Evolutionary conservation across 37 sponge, comb jelly and placozoan genomes (phyloP), one percentile per base, ranked within the genome.

Genomic region (Halisarca cf. caerulea): DNA sequence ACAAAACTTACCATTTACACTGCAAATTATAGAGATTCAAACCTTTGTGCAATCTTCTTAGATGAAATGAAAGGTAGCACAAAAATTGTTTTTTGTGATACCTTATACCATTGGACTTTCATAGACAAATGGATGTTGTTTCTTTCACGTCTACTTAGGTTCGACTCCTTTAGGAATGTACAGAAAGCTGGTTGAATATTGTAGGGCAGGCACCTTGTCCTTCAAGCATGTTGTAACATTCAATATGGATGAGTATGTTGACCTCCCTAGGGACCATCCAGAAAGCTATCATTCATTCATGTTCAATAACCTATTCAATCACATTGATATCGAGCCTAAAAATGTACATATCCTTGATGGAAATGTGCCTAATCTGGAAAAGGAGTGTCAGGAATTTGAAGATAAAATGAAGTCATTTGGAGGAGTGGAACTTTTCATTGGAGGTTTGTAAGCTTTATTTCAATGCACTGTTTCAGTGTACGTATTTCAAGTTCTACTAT

Each of bases 201-300:
- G 88, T 75, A 68, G 95, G 83, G 74, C 59, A 3, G 96, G 96
- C 20, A 66, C 88, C 61, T 85, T 98, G 24, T 93, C 94, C 21
- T 98, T 98, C 87, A 89, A 94, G 92, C 85, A 95, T 81, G 96
- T 98, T 36, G 89, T 82, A 32, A 98, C 98, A 0, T 98, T 95
- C 86, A 98, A 98, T 78, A 98, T 98, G 98, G 98, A 98, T 60
- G 98, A 98, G 80, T 98, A 98, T 81, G 98, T 95, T 34, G 94
- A 88, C 33, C 28, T 98, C 38, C 90, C 96, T 21, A 71, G 84
- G 9, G 96, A 95, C 43, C 98, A 98, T 41, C 94, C 90, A 0
- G 96, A 98, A 85, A 98, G 98, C 81, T 98, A 98, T 80, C 96
- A 98, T 66, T 74, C 88, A 32, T 98, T 78, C 82, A 98, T 98